Evolutionary conservation across 2,888 invertebrate genomes (phyloP), one percentile per base, ranked within the genome.

Genomic region (Drosophila prolongata): DNA sequence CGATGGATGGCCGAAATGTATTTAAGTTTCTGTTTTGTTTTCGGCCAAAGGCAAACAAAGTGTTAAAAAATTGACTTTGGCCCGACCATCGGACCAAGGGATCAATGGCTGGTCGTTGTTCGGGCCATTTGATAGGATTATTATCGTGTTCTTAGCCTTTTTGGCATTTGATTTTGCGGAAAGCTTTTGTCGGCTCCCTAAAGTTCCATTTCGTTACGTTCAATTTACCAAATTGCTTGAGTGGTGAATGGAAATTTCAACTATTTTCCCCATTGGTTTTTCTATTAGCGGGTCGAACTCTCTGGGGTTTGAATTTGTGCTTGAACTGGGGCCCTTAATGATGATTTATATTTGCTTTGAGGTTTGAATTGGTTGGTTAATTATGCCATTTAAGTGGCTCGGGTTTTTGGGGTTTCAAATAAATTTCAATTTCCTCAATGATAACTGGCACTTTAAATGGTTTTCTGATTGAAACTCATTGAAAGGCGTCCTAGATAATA

Each of bases 101-200:
- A 73, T 72, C 58, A 69, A 72, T 65, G 50, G 44, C 35, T 54
- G 58, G 57, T 75, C 44, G 59, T 80, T 76, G 72, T 74, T 69
- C 76, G 67, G 77, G 64, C 73, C 77, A 84, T 79, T 81, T 83
- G 73, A 87, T 84, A 75, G 83, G 87, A 84, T 84, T 87, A 87
- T 87, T 87, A 87, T 84, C 75, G 73, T 87, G 87, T 84, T 84
- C 78, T 78, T 79, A 72, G 71, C 68, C 71, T 62, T 75, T 77
- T 82, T 69, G 69, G 75, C 61, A 71, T 77, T 85, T 75, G 83
- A 82, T 75, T 75, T 74, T 80, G 78, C 56, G 75, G 57, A 53
- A 62, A 69, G 69, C 71, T 55, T 75, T 75, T 68, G 62, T 37
- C 40, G 19, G 37, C 43, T 14, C 47, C 57, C 54, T 24, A n/a